phyloP scores from a whole-genome alignment of 2,113 vertebrate genomes.

The Sardina pilchardus region DNA sequence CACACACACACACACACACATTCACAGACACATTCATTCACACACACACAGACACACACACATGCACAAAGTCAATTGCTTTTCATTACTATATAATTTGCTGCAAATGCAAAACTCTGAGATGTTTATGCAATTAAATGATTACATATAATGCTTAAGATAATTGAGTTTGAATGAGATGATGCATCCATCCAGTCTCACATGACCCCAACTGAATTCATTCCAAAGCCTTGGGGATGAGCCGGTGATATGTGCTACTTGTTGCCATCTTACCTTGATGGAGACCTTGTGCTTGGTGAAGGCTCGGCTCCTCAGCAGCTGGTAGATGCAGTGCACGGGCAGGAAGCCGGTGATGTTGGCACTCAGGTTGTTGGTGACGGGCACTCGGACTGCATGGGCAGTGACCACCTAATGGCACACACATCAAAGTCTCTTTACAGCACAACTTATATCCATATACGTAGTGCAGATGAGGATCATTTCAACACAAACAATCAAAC shows the following conservation, averaged over 20 bases:
- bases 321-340: slow-evolving; percentile 97
- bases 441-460: no score
- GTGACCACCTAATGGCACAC: slow-evolving; percentile 84
- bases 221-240: neutral
- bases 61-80: neutral
- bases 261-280: slow-evolving; percentile 82
- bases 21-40: neutral
- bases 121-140: neutral
- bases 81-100: neutral
- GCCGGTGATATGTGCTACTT: neutral
- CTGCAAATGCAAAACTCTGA: neutral
- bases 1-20: neutral
- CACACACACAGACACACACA: neutral
- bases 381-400: slow-evolving; percentile 93
- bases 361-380: slow-evolving; percentile 92
- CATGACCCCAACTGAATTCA: no score
- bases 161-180: neutral
- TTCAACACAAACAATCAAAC: no score
- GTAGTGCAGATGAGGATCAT: no score
- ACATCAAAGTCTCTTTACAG: no score
- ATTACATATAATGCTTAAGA: neutral
- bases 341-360: slow-evolving; percentile 96
- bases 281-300: slow-evolving; percentile 99
- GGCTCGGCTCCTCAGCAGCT: slow-evolving; percentile 91
- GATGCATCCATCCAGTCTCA: neutral